Evolutionary conservation across 2,113 vertebrate species (phyloP).

Genomic region (Pseudorectes ferrugineus): DNA sequence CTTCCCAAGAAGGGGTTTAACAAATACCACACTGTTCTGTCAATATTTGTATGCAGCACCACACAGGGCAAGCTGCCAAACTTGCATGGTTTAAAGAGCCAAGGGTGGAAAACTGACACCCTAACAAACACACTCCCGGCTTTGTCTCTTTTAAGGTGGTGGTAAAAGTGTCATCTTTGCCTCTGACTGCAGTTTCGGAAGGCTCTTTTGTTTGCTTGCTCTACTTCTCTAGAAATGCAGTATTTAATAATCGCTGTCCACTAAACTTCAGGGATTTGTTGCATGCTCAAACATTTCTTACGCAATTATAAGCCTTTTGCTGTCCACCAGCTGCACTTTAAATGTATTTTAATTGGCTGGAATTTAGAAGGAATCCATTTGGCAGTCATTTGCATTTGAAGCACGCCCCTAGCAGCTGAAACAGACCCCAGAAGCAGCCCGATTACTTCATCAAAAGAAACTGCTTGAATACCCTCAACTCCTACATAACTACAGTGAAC

Average conservation of each 20-base stretch:
- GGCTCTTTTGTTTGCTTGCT: conserved; percentile 37
- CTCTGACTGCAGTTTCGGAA: conserved; percentile 35
- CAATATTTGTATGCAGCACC: conserved; percentile 82
- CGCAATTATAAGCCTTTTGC: conserved; percentile 48
- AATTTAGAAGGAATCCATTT: conserved; percentile 83
- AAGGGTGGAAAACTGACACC: conserved; percentile 75
- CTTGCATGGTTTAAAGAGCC: conserved; percentile 67
- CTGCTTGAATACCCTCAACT: conserved; percentile 65
- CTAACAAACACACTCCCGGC: conserved; percentile 65
- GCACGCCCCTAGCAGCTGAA: conserved; percentile 84
- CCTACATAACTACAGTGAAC: conserved; percentile 65
- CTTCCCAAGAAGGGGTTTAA: conserved; percentile 70
- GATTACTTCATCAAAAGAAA: conserved; percentile 79
- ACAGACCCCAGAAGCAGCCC: conserved; percentile 72
- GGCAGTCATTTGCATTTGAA: conserved; percentile 85
- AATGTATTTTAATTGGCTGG: conserved; percentile 82
- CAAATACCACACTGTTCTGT: conserved; percentile 79
- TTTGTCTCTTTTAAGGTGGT: conserved; percentile 72
- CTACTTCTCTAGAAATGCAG: not conserved
- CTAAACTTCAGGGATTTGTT: conserved; percentile 65
- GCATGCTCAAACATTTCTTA: conserved; percentile 58
- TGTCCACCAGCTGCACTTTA: conserved; percentile 77
- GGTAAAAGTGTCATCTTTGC: conserved; percentile 71
- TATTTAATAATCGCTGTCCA: not conserved
- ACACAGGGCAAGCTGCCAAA: conserved; percentile 74